These are phyloP conservation scores for Dilophus febrilis DNA, from an alignment of 2,888 invertebrate species.

Conservation along the genomic window DNA sequence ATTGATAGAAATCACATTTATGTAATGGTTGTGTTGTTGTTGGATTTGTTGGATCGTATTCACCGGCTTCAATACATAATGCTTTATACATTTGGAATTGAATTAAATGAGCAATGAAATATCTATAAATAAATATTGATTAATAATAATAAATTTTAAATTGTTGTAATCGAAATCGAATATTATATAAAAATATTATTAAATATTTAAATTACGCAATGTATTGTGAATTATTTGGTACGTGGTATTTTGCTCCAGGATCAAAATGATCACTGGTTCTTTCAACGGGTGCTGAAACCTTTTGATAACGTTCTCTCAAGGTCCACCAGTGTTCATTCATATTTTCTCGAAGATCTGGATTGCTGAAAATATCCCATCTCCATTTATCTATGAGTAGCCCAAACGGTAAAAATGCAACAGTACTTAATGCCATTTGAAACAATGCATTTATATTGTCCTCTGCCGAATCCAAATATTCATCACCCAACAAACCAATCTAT, in stretches of 20 bases:
- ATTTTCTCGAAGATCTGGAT: constrained; percentile 25
- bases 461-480: constrained; percentile 12
- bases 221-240: constrained; percentile 30
- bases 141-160: not conserved
- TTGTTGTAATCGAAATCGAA: not conserved
- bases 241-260: constrained; percentile 32
- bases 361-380: constrained; percentile 38
- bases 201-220: constrained; percentile 21
- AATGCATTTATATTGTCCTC: constrained; percentile 30
- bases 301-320: constrained; percentile 30
- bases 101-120: constrained; percentile 48
- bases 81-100: constrained; percentile 61
- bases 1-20: constrained; percentile 51
- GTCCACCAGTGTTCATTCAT: constrained; percentile 33
- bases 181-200: not conserved
- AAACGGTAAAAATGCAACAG: constrained; percentile 39
- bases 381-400: constrained; percentile 39
- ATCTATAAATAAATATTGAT: not conserved
- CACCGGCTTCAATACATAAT: constrained; percentile 41
- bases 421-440: constrained; percentile 31
- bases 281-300: constrained; percentile 27
- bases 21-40: constrained; percentile 37
- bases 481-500: constrained; percentile 10
- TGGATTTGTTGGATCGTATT: constrained; percentile 40
- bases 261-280: constrained; percentile 30